These are phyloP conservation scores for Drosophila prosaltans DNA, from an alignment of 1,140 invertebrate genomes.

Conservation along the genomic window DNA sequence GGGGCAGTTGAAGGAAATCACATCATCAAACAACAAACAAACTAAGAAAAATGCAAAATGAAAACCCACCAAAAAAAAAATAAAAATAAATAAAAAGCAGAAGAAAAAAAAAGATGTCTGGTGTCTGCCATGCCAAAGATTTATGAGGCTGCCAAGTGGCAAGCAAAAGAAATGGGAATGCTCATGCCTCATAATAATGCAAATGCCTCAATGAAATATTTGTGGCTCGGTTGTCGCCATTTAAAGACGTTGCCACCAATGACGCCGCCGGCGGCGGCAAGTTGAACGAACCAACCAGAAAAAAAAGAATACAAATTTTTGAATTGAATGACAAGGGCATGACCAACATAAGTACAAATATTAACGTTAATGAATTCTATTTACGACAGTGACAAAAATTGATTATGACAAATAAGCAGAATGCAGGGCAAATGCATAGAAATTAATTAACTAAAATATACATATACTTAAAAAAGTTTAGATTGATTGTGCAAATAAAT, in stretches of 20 bases:
- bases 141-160: constrained; percentile 52
- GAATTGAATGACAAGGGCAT: constrained; percentile 28
- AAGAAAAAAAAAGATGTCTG: background rate
- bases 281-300: constrained; percentile 59
- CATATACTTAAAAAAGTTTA: no score
- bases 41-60: background rate
- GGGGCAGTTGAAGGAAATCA: constrained; percentile 1
- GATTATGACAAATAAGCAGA: no score
- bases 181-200: constrained; percentile 51
- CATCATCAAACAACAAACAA: background rate
- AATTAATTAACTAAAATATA: no score
- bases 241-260: constrained; percentile 4
- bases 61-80: background rate
- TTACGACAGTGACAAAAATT: background rate
- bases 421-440: no score
- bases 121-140: constrained; percentile 25
- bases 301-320: constrained; percentile 8
- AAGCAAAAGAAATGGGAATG: constrained; percentile 25
- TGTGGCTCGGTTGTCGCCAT: constrained; percentile 50
- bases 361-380: constrained; percentile 16
- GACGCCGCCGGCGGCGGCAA: constrained; percentile 46
- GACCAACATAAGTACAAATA: constrained; percentile 28
- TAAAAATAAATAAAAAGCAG: background rate
- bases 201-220: constrained; percentile 71
- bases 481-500: no score